A percentile compares a stretch with the other conserved stretches of the same genome.
Conservation (phyloP, 2,797 vertebrate species). For the Momotus momota region DNA sequence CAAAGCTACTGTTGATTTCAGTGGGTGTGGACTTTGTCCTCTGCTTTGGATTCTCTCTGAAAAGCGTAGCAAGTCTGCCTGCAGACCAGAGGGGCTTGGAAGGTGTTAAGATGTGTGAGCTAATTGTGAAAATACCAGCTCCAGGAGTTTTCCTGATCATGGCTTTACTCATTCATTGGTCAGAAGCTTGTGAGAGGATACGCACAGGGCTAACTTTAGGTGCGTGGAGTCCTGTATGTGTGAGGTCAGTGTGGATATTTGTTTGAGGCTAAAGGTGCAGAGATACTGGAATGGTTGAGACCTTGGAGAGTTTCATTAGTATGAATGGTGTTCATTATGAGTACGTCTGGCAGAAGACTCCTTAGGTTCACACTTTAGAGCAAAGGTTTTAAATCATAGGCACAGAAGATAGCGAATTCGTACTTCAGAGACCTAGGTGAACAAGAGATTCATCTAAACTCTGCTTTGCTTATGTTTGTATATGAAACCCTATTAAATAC, state of each 20-base stretch:
- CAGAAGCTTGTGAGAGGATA: not conserved
- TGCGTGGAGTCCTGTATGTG: not conserved
- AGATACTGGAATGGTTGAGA: not conserved
- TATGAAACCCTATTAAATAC: not conserved
- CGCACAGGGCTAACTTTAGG: not conserved
- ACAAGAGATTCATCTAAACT: not conserved
- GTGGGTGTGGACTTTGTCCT: not conserved
- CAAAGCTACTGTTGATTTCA: not conserved
- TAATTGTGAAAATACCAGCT: not conserved
- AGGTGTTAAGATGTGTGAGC: not conserved
- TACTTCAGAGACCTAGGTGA: not conserved
- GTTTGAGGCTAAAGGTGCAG: not conserved
- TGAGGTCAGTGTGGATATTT: not conserved
- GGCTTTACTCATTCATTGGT: not conserved
- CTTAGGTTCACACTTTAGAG: not conserved
- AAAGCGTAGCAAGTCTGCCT: not conserved
- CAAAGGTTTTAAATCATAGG: not conserved
- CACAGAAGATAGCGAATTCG: not conserved
- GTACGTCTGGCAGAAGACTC: not conserved
- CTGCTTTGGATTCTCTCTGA: not conserved
- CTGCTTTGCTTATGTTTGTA: not conserved
- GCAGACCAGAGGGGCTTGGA: not conserved
- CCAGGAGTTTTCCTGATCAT: not conserved
- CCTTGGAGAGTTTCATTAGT: not conserved
- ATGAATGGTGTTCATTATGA: not conserved